phyloP scores from a whole-genome alignment of 2,888 invertebrate species.

The Melipona beecheii region DNA sequence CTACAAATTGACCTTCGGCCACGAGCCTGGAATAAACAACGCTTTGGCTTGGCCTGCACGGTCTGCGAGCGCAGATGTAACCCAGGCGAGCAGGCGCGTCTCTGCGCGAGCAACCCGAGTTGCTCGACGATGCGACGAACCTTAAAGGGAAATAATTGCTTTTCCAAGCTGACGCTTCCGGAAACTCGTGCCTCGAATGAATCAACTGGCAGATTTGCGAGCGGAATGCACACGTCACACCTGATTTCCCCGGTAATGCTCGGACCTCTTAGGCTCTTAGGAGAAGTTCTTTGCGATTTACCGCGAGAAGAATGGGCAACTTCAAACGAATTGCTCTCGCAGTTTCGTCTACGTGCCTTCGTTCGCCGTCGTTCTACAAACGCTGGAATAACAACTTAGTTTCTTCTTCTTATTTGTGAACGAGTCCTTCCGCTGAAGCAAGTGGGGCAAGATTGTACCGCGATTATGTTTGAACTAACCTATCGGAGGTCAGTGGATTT shows the following conservation, averaged over 20 bases:
- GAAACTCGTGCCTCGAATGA: conserved; percentile 44
- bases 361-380: neutral
- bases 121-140: conserved; percentile 44
- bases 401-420: neutral
- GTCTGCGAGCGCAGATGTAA: conserved; percentile 22
- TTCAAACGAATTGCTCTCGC: conserved; percentile 23
- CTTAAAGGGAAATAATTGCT: conserved; percentile 66
- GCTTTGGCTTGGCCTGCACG: conserved; percentile 7
- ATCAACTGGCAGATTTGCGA: conserved; percentile 42
- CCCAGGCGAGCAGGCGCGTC: neutral
- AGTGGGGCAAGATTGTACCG: neutral
- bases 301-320: neutral
- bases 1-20: conserved; percentile 69
- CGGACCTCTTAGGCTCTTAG: conserved; percentile 24
- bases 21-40: conserved; percentile 64
- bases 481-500: too few relatives aligned
- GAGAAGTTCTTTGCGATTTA: neutral
- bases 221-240: conserved; percentile 41
- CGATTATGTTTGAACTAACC: too few relatives aligned
- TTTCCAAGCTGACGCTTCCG: conserved; percentile 57
- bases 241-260: conserved; percentile 41
- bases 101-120: conserved; percentile 6
- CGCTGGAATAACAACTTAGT: neutral
- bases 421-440: neutral
- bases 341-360: neutral